A percentile compares a stretch with the other conserved stretches of the same genome.
These are phyloP conservation scores for Nixonia krombeini DNA, from an alignment of 1,140 invertebrate species.

Conservation along the genomic window DNA sequence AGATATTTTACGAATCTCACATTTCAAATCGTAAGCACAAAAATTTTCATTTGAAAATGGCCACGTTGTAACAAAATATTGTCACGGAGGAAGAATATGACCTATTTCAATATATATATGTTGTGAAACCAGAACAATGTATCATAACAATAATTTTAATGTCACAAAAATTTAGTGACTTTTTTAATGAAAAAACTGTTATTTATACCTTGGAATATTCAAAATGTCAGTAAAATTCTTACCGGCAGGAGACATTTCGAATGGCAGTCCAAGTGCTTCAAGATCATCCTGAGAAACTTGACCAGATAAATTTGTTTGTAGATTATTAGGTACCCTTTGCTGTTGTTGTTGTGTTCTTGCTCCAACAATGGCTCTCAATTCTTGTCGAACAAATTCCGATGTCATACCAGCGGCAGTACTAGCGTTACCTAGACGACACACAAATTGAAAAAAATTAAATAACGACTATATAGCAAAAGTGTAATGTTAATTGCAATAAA, in stretches of 20 bases:
- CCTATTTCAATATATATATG: too few species aligned
- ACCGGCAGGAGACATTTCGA: constrained; percentile 79
- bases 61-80: too few species aligned
- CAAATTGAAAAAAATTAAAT: too few species aligned
- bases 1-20: too few species aligned
- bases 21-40: too few species aligned
- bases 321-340: constrained; percentile 66
- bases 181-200: too few species aligned
- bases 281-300: constrained; percentile 76
- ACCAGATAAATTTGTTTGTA: constrained; percentile 67
- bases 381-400: constrained; percentile 90
- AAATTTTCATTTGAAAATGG: too few species aligned
- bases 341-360: constrained; percentile 79
- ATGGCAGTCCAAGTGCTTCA: constrained; percentile 78
- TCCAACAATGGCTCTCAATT: constrained; percentile 88
- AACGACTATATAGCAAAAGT: not conserved
- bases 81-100: too few species aligned
- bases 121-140: too few species aligned
- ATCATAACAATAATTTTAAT: too few species aligned
- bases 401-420: constrained; percentile 61
- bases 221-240: constrained; percentile 30
- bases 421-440: constrained; percentile 59
- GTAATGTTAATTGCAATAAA: not conserved
- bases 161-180: too few species aligned
- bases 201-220: too few species aligned